phyloP scores from a whole-genome alignment of 1,140 invertebrate genomes.

The Papilio polytes region DNA sequence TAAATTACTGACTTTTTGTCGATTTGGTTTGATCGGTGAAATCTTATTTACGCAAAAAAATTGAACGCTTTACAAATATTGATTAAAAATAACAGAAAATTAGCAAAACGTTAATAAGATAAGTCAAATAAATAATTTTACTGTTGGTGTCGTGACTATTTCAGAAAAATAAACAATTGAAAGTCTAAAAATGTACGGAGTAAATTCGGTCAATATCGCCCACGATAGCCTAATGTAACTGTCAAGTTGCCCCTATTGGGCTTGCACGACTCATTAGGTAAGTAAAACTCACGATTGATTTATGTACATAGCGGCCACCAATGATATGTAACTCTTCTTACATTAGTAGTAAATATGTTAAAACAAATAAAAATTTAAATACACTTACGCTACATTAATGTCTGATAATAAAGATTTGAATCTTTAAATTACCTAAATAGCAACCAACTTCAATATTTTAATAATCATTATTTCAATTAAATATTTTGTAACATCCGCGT shows the following conservation, averaged over 20 bases:
- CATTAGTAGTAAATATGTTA: not conserved
- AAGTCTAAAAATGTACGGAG: not conserved
- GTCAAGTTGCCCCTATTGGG: conserved; percentile 22
- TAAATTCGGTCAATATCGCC: conserved; percentile 10
- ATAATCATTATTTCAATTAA: not conserved
- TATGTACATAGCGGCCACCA: not conserved
- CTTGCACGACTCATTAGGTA: conserved; percentile 24
- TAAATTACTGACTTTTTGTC: not conserved
- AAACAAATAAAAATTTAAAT: not conserved
- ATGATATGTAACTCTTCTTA: not conserved
- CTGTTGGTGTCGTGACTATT: not conserved
- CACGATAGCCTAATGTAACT: conserved; percentile 11
- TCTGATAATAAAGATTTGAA: no score
- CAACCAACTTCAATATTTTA: no score
- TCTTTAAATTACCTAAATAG: no score
- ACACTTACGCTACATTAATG: not conserved
- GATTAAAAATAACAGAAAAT: not conserved
- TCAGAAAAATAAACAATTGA: conserved; percentile 9
- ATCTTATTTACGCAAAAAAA: not conserved
- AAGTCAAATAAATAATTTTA: not conserved
- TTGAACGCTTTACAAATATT: not conserved
- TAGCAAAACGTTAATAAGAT: not conserved
- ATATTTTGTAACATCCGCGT: not conserved
- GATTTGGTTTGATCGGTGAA: not conserved
- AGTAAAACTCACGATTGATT: not conserved